Evolutionary conservation across 30 jellyfish, hydroid and myxozoan species (phyloP).

Genomic region (Catostylus mosaicus): DNA sequence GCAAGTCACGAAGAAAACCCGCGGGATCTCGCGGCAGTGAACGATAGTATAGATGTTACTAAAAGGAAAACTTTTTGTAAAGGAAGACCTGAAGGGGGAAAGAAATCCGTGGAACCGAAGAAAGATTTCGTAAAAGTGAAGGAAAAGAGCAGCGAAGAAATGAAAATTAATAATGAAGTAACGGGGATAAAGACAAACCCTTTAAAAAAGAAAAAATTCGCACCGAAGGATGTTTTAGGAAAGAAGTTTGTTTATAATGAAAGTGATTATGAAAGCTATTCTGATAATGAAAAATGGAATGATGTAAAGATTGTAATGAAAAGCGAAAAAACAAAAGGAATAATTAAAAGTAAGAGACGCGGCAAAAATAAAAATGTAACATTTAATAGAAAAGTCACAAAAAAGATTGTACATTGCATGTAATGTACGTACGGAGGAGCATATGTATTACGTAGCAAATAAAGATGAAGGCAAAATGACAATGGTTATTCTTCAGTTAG

Average conservation of each 20-base stretch:
- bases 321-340: conserved; percentile 21
- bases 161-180: too few species aligned
- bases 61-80: too few species aligned
- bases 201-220: neutral
- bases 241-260: neutral
- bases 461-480: too few species aligned
- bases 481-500: too few species aligned
- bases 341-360: neutral
- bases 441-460: too few species aligned
- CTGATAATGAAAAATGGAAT: conserved; percentile 23
- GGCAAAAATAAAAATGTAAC: conserved; percentile 18
- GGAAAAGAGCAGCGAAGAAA: too few species aligned
- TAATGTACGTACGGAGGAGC: too few species aligned
- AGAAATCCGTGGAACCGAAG: too few species aligned
- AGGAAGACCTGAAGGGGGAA: too few species aligned
- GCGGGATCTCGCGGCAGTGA: too few species aligned
- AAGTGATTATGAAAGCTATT: conserved; percentile 28
- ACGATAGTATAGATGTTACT: too few species aligned
- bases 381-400: conserved; percentile 37
- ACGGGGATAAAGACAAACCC: neutral
- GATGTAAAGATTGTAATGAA: conserved; percentile 22
- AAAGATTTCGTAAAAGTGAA: neutral
- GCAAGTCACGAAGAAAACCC: too few species aligned
- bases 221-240: neutral
- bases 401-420: conserved; percentile 19